Evolutionary conservation across 2,113 vertebrate genomes (phyloP), one percentile per base, ranked within the genome.

Genomic region (Syrrhaptes paradoxus): DNA sequence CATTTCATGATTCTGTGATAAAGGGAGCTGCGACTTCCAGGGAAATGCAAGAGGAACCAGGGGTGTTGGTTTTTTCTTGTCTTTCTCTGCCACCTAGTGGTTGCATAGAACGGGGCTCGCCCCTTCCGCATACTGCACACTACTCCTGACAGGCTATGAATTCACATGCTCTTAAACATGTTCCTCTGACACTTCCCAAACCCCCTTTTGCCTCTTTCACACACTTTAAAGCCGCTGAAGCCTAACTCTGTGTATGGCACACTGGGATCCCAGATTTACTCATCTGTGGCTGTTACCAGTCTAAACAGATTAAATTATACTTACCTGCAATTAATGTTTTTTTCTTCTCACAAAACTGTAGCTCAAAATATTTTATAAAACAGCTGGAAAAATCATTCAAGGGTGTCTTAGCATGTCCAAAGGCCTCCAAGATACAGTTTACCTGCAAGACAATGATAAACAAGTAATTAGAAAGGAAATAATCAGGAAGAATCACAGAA

Each of bases 391-490:
- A 98, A 92, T 97, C 96, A 95, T 98, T 99, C 85, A 98, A 98
- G 4, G 96, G 96, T n/a, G 99, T 99, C 96, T 98, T 99, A 55
- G 99, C 99, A 48, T 99, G 99, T 66, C 99, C 99, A 72, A 99
- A 99, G 38, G 99, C 98, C 95, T 99, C 99, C 92, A 99, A 96
- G 71, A 99, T 97, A 90, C 97, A 98, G 90, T 98, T 98, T 61
- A 98, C 99, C 99, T 99, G 96, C 5, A 95, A 94, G 19, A 71
- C 3, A 83, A 41, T 32, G 29, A 5, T 21, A 36, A 85, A 59
- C n/a, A 24, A 80, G 4, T 9, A 57, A 55, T 31, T n/a, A 46
- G 3, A 26, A 4, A 67, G 20, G 22, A 66, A 70, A 22, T 31
- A 51, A 16, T n/a, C 5, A 20, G 21, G 28, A 81, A 78, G 36